Percentiles rank a stretch among this genome's conserved stretches.
phyloP scores from a whole-genome alignment of 2,113 vertebrate genomes.

The Gymnocephalus cernua region DNA sequence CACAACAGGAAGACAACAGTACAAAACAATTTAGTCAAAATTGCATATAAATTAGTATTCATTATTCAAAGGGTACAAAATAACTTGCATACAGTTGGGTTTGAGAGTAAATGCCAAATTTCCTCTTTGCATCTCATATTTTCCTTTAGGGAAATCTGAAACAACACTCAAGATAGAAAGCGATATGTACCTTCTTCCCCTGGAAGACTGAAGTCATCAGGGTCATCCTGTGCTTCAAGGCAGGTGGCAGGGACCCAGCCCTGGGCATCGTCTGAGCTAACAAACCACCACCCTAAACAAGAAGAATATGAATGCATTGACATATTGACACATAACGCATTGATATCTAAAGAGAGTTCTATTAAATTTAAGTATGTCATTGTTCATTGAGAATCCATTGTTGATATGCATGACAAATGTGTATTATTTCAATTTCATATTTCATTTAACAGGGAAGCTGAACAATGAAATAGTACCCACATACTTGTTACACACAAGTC shows the following conservation, averaged over 20 bases:
- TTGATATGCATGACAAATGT: neutral
- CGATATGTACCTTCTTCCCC: slow-evolving; percentile 92
- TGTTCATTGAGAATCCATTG: neutral
- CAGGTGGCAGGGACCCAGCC: slow-evolving; percentile 99
- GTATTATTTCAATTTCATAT: neutral
- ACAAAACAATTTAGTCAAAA: neutral
- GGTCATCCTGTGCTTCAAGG: slow-evolving; percentile 95
- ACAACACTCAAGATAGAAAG: neutral
- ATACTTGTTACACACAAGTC: neutral
- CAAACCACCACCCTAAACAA: slow-evolving; percentile 97
- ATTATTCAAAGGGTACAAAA: neutral
- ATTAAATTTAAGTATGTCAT: neutral
- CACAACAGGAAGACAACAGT: neutral
- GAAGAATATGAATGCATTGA: neutral
- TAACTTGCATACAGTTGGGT: neutral
- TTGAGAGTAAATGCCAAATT: slow-evolving; percentile 1
- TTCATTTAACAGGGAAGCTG: neutral
- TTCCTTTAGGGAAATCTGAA: neutral
- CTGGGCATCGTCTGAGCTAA: slow-evolving; percentile 95
- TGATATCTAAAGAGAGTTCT: neutral
- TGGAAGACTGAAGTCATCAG: slow-evolving; percentile 92
- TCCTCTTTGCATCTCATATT: neutral
- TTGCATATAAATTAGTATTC: neutral
- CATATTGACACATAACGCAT: too few relatives aligned
- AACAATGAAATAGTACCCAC: neutral